phyloP scores from a whole-genome alignment of 1,140 invertebrate genomes.

The Papilio glaucus region DNA sequence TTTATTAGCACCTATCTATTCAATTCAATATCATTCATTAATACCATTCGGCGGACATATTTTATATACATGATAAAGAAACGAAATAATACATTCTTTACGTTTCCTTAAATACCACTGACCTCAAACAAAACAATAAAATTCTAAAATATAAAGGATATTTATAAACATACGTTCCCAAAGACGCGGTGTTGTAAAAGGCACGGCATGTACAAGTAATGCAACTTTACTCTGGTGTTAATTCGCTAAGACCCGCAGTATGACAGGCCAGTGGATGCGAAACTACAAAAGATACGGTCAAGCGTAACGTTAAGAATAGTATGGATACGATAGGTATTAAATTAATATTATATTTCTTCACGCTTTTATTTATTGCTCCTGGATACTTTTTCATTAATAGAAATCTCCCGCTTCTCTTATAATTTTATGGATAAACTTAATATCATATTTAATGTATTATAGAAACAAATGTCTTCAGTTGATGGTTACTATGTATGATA shows the following conservation, averaged over 20 bases:
- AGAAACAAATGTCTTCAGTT: no score
- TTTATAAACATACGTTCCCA: conserved; percentile 34
- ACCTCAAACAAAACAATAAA: conserved; percentile 15
- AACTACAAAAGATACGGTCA: conserved; percentile 62
- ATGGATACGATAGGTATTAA: conserved; percentile 44
- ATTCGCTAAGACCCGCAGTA: conserved; percentile 66
- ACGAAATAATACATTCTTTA: neutral
- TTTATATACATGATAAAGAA: neutral
- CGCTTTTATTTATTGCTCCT: no score
- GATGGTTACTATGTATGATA: no score
- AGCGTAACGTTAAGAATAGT: conserved; percentile 42
- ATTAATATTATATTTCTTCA: neutral
- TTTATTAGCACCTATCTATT: no score
- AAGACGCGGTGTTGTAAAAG: conserved; percentile 53
- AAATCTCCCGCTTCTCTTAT: no score
- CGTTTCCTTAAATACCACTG: conserved; percentile 11
- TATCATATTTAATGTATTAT: no score
- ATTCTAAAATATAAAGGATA: conserved; percentile 1
- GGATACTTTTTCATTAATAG: no score
- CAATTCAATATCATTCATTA: neutral
- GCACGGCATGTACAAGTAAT: conserved; percentile 43
- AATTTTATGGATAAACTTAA: no score
- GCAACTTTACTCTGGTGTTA: conserved; percentile 66
- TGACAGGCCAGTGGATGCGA: conserved; percentile 66
- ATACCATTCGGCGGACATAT: neutral